These are phyloP conservation scores for Pinctada fucata DNA, from an alignment of 2,888 invertebrate species.

Conservation along the genomic window DNA sequence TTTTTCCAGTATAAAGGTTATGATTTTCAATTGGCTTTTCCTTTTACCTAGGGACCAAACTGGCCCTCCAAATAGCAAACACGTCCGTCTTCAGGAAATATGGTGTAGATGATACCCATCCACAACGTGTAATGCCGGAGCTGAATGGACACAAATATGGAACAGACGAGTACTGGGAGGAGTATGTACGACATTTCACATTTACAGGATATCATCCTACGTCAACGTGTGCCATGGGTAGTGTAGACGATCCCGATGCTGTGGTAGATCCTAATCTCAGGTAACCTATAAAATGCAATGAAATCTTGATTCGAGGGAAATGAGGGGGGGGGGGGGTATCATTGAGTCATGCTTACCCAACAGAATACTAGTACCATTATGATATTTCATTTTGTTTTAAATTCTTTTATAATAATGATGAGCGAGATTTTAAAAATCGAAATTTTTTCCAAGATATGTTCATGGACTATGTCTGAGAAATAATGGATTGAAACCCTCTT, in stretches of 20 bases:
- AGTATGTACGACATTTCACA: constrained; percentile 19
- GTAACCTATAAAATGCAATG: not conserved
- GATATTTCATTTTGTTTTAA: too few relatives aligned
- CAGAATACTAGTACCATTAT: too few relatives aligned
- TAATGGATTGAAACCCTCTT: too few relatives aligned
- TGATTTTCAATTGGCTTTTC: too few relatives aligned
- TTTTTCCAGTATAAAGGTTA: too few relatives aligned
- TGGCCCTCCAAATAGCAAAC: constrained; percentile 6
- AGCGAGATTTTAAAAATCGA: too few relatives aligned
- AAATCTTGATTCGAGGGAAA: too few relatives aligned
- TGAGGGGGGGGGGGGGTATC: too few relatives aligned
- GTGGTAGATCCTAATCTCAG: constrained; percentile 37
- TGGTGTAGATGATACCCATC: not conserved
- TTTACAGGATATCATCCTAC: constrained; percentile 36
- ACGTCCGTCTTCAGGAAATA: constrained; percentile 6
- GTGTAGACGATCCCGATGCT: constrained; percentile 24
- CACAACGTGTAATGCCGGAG: not conserved
- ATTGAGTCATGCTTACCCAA: too few relatives aligned
- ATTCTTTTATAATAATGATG: too few relatives aligned
- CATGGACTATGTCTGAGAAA: too few relatives aligned
- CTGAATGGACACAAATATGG: not conserved
- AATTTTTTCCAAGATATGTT: too few relatives aligned
- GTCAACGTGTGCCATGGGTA: constrained; percentile 37
- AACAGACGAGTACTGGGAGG: constrained; percentile 32
- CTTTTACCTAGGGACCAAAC: not conserved